Evolutionary conservation across 2,113 vertebrate genomes (phyloP).

Genomic region (Neolamprologus ventralis): DNA sequence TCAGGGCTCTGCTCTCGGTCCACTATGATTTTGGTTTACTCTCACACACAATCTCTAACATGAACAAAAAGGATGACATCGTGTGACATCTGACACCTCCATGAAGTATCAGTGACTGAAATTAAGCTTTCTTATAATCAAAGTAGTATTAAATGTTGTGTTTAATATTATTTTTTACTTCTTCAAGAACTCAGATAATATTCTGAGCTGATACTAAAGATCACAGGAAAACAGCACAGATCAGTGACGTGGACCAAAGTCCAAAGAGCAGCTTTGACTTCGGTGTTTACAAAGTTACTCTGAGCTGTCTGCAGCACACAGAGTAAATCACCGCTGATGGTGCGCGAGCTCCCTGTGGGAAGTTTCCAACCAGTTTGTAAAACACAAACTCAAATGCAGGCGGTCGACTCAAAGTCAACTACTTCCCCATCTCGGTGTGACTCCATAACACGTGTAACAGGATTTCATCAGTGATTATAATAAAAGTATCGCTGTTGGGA

Average conservation of each 20-base stretch:
- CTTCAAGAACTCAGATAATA: not conserved
- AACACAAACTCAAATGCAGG: not conserved
- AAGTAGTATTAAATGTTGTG: not conserved
- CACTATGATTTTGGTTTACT: rapidly evolving
- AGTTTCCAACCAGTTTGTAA: rapidly evolving
- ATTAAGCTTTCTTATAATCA: not conserved
- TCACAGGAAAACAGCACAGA: not conserved
- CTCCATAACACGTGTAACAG: not conserved
- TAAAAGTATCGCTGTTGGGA: not conserved
- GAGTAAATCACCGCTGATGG: not conserved
- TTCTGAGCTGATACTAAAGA: not conserved
- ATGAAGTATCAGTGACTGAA: not conserved
- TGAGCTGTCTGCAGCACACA: not conserved
- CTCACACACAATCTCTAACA: not conserved
- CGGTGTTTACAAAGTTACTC: not conserved
- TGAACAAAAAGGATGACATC: not conserved
- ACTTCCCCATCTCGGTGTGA: not conserved
- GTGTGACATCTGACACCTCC: not conserved
- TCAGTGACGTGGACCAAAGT: not conserved
- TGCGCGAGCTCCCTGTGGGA: not conserved
- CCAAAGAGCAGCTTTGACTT: not conserved
- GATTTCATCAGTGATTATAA: not conserved
- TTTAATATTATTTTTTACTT: not conserved
- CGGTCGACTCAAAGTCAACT: not conserved
- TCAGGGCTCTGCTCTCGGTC: not conserved